These are phyloP conservation scores for Calypte anna DNA, from an alignment of 2,113 vertebrate genomes.

Conservation along the genomic window DNA sequence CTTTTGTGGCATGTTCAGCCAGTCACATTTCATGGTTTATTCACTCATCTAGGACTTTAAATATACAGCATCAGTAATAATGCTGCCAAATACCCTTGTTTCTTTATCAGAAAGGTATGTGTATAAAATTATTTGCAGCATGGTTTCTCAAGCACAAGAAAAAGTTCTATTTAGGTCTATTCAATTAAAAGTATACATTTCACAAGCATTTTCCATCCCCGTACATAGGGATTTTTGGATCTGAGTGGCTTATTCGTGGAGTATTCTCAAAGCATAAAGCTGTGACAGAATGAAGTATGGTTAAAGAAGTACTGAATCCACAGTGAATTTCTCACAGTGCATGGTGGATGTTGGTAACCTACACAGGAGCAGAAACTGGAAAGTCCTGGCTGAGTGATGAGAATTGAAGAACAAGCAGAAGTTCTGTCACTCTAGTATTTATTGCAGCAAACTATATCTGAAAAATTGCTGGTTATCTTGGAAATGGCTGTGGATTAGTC, in stretches of 20 bases:
- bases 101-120: not conserved
- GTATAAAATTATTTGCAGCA: not conserved
- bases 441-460: not conserved
- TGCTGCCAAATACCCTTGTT: not conserved
- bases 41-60: not conserved
- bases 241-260: not conserved
- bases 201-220: not conserved
- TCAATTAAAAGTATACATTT: not conserved
- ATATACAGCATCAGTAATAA: not conserved
- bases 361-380: not conserved
- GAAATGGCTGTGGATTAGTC: slow-evolving; percentile 8
- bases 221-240: not conserved
- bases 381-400: not conserved
- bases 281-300: not conserved
- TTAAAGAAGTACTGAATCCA: not conserved
- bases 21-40: not conserved
- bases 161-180: not conserved
- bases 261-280: not conserved
- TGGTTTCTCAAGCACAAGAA: not conserved
- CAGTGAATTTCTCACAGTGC: not conserved
- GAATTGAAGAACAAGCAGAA: not conserved
- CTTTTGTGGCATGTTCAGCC: not conserved
- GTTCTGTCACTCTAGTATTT: not conserved
- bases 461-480: not conserved
- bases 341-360: not conserved